These are phyloP conservation scores for Lochmaea capreae DNA, from an alignment of 2,888 invertebrate genomes.

Conservation along the genomic window DNA sequence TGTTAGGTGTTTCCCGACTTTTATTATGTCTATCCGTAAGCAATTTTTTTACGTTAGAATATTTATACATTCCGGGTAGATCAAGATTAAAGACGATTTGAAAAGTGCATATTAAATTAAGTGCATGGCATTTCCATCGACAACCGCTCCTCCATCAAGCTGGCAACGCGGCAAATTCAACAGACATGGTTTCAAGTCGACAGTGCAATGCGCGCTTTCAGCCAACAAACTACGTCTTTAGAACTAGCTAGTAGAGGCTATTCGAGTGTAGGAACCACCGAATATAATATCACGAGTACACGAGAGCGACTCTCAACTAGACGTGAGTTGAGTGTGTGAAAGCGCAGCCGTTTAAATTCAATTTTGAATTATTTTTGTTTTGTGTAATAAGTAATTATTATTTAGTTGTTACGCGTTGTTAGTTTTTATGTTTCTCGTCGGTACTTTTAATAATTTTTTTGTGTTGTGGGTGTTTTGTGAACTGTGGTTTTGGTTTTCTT, in stretches of 20 bases:
- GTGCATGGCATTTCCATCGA: background rate
- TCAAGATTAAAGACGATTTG: background rate
- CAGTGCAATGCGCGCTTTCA: constrained; percentile 33
- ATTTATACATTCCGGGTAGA: background rate
- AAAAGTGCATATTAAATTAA: background rate
- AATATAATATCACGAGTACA: too few relatives aligned
- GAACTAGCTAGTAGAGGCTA: background rate
- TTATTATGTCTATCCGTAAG: too few relatives aligned
- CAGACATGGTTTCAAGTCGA: constrained; percentile 27
- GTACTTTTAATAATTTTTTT: constrained; percentile 33
- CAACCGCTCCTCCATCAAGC: background rate
- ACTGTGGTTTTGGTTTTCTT: constrained; percentile 35
- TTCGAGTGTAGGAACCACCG: background rate
- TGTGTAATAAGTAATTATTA: constrained; percentile 8
- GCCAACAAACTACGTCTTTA: constrained; percentile 22
- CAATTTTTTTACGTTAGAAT: background rate
- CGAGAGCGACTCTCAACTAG: background rate
- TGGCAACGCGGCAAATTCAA: constrained; percentile 30
- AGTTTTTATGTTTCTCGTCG: constrained; percentile 36
- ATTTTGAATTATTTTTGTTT: constrained; percentile 2
- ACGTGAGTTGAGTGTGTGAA: constrained; percentile 5
- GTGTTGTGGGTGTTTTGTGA: constrained; percentile 42
- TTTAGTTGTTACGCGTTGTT: constrained; percentile 21
- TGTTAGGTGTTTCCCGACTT: too few relatives aligned
- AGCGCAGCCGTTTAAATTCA: background rate